Evolutionary conservation across 2,113 vertebrate species (phyloP).

Genomic region (Alaudala cheleensis): DNA sequence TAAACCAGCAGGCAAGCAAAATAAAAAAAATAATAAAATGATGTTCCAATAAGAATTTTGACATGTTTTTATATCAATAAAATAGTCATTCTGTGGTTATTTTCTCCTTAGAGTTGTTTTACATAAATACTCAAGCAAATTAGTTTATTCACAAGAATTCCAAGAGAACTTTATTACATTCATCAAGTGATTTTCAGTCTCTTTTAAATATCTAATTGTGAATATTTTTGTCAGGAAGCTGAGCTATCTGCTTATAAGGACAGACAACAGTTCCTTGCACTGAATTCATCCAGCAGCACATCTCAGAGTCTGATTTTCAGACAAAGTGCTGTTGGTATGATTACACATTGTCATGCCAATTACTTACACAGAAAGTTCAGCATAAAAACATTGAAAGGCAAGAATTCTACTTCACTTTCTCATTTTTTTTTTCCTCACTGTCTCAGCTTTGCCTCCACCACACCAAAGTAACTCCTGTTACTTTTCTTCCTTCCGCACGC

Average conservation of each 20-base stretch:
- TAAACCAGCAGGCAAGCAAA: neutral
- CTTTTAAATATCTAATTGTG: neutral
- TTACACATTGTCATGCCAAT: neutral
- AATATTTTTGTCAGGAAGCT: neutral
- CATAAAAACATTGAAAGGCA: neutral
- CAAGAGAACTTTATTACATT: neutral
- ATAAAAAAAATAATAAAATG: accelerated
- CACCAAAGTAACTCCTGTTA: neutral
- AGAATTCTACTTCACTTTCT: neutral
- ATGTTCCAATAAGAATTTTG: neutral
- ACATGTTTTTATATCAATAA: neutral
- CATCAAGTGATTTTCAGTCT: neutral
- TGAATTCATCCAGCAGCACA: neutral
- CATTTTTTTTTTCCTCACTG: neutral
- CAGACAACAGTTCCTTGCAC: neutral
- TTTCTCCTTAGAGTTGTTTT: neutral
- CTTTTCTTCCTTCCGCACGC: neutral
- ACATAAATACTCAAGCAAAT: neutral
- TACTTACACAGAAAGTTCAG: neutral
- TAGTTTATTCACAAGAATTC: neutral
- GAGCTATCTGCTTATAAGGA: neutral
- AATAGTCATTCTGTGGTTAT: neutral
- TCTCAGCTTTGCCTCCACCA: neutral
- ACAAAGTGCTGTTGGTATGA: neutral
- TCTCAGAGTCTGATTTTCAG: neutral